Evolutionary conservation across 2,888 invertebrate genomes (phyloP).

Genomic region (Spilarctia lutea): DNA sequence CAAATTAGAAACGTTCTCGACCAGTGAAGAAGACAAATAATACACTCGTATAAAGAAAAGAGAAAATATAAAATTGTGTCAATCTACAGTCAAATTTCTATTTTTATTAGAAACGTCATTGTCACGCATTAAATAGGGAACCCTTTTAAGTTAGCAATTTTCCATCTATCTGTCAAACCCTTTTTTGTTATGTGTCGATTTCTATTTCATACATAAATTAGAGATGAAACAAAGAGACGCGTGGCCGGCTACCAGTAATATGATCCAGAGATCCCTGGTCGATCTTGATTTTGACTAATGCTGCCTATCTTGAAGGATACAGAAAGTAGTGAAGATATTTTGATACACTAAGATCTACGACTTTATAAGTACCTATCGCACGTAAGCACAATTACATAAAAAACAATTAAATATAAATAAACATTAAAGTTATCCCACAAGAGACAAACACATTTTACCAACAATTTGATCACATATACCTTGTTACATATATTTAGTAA

Average conservation of each 20-base stretch:
- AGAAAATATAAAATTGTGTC: neutral
- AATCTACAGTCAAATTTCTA: neutral
- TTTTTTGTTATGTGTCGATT: neutral
- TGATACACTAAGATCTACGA: neutral
- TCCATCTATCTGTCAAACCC: neutral
- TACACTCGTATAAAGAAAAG: neutral
- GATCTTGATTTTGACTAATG: neutral
- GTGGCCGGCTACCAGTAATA: neutral
- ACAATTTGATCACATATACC: neutral
- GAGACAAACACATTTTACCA: neutral
- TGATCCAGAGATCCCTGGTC: neutral
- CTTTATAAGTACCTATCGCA: neutral
- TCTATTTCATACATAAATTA: conserved; percentile 1
- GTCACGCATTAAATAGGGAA: neutral
- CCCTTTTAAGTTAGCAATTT: neutral
- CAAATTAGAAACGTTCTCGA: neutral
- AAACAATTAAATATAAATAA: no score
- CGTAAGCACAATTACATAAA: no score
- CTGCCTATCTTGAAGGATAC: neutral
- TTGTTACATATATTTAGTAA: neutral
- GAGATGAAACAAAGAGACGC: neutral
- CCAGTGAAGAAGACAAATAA: neutral
- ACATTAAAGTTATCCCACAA: neutral
- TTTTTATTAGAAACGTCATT: neutral
- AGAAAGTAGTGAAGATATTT: neutral